Base-by-base conservation (phyloP, 2,113 vertebrate species). In the Osmerus mordax region DNA sequence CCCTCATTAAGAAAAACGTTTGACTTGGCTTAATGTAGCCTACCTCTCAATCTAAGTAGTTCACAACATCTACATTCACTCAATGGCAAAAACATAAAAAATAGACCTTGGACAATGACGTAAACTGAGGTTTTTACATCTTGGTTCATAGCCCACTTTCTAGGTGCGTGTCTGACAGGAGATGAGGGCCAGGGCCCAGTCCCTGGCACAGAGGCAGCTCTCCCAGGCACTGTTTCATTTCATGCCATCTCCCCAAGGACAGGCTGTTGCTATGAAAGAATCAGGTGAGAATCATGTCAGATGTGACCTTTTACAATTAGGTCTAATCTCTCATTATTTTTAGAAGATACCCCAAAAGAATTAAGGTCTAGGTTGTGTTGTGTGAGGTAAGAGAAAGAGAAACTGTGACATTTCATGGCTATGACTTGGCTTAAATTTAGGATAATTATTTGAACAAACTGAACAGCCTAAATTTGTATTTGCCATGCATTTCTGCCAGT, bases 291-390 rank as follows among this genome's bases (percentile, higher is more conserved):
- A 87, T 86, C 83, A 78, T 86, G 83, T 88, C 87, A 87, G 83
- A 87, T 86, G 76, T 89, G 89, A 90, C 88, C 88, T 91, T 91
- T 87, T 77, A 78, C 83, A 90, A 91, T 90, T 90, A 56, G n/a
- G 15, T 19, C 55, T 56, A 90, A 90, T 89, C 85, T 83, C 78
- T 62, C 67, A 70, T 81, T 91, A 91, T 91, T 90, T 91, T 91
- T 91, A 90, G 88, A 88, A 75, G 68, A 78, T 71, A 75, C 61
- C 75, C 16, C 5, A 68, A 13, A 23, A 28, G 71, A 65, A 60
- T 19, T 4, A 23, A 90, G 88, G 81, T 88, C 88, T 85, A 87
- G 78, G 89, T 89, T 84, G 75, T 60, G 65, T 64, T 51, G 58
- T 58, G 66, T 68, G 65, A 70, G 32, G 32, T 5, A 36, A 36